Evolutionary conservation across 2,113 vertebrate species (phyloP).

Genomic region (Forbesichthys agassizii): DNA sequence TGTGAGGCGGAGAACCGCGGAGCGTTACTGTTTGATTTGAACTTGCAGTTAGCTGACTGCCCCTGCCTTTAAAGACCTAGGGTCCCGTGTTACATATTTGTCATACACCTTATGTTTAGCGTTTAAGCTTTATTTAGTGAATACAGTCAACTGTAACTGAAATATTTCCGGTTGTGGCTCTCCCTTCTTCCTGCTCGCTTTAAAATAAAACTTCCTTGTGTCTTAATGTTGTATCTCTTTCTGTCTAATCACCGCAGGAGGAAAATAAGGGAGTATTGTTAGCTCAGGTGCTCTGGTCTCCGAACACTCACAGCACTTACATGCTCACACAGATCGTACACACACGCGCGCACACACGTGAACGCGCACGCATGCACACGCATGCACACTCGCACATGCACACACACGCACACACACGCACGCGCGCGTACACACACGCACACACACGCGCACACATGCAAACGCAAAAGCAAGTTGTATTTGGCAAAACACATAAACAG

Average conservation of each 20-base stretch:
- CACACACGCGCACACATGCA: constrained; percentile 19
- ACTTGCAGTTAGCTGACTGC: too few relatives aligned
- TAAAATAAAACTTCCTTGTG: neutral
- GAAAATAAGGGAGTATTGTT: constrained; percentile 61
- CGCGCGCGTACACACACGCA: constrained; percentile 16
- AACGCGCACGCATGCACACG: neutral
- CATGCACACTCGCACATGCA: neutral
- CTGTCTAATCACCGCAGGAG: constrained; percentile 15
- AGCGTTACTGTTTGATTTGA: too few relatives aligned
- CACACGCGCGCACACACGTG: neutral
- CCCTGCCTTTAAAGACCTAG: too few relatives aligned
- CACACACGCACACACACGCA: neutral
- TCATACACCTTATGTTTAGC: neutral
- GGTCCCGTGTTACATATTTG: too few relatives aligned
- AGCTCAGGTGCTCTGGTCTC: constrained; percentile 67
- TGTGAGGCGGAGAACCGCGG: too few relatives aligned
- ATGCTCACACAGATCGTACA: constrained; percentile 56
- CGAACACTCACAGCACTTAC: constrained; percentile 64
- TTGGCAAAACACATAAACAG: constrained; percentile 30
- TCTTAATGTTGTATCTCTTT: constrained; percentile 35
- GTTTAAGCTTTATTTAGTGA: neutral
- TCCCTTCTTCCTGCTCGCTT: neutral
- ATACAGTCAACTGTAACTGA: neutral
- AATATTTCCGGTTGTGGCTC: too few relatives aligned
- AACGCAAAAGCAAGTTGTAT: constrained; percentile 38